These are phyloP conservation scores for Andrena marginata DNA, from an alignment of 2,888 invertebrate species.

Conservation along the genomic window DNA sequence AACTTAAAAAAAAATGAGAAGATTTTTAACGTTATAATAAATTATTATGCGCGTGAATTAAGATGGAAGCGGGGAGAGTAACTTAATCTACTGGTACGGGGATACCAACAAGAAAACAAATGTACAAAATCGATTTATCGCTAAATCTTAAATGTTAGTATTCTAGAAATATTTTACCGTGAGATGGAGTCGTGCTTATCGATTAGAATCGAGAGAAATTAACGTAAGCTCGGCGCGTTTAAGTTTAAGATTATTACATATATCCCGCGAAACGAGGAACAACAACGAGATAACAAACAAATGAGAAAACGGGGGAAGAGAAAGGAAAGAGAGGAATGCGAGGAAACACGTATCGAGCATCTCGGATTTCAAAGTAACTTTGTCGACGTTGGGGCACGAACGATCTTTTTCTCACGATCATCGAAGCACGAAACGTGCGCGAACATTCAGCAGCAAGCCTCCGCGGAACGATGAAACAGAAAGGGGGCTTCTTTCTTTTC, in stretches of 20 bases:
- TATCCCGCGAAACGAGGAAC: conserved; percentile 48
- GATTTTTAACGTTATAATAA: conserved; percentile 84
- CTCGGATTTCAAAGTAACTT: conserved; percentile 36
- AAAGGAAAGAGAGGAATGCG: conserved; percentile 8
- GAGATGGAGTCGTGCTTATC: conserved; percentile 60
- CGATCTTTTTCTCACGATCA: conserved; percentile 22
- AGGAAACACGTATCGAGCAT: conserved; percentile 30
- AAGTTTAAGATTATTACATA: conserved; percentile 57
- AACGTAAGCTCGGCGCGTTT: conserved; percentile 59
- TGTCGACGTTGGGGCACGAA: conserved; percentile 40
- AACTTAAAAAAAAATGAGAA: conserved; percentile 76
- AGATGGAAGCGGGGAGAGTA: conserved; percentile 56
- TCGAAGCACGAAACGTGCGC: conserved; percentile 29
- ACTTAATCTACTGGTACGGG: conserved; percentile 72
- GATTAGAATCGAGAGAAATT: conserved; percentile 60
- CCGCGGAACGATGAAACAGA: conserved; percentile 25
- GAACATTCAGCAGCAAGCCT: conserved; percentile 36
- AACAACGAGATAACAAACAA: conserved; percentile 9
- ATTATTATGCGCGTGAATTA: conserved; percentile 78
- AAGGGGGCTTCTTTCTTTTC: conserved; percentile 44
- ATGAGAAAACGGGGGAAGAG: background rate
- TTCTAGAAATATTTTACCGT: conserved; percentile 81
- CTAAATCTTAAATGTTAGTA: conserved; percentile 83
- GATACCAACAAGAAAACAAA: conserved; percentile 80
- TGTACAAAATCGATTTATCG: conserved; percentile 83